Conservation (phyloP, 92 coral and sea anemone species). For the Metridium senile region DNA sequence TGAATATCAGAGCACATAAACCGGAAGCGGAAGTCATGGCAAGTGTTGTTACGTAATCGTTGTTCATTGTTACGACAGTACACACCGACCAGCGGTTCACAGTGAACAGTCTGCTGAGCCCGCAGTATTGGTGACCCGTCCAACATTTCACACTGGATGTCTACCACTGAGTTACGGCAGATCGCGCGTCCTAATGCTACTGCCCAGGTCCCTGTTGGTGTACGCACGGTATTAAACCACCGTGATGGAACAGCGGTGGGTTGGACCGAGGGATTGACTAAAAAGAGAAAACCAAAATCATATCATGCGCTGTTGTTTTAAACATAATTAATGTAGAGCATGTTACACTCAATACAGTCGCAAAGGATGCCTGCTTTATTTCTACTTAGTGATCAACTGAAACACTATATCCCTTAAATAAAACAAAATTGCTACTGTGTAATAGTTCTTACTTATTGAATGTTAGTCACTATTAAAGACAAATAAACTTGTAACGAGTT, state of each 20-base stretch:
- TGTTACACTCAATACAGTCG: too few relatives aligned
- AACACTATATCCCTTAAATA: too few relatives aligned
- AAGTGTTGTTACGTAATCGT: slow-evolving; percentile 29
- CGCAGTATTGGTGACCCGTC: slow-evolving; percentile 66
- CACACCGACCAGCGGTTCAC: slow-evolving; percentile 82
- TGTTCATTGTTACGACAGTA: slow-evolving; percentile 92
- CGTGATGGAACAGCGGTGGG: slow-evolving; percentile 64
- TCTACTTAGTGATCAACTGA: too few relatives aligned
- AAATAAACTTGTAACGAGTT: too few relatives aligned
- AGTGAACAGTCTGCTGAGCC: slow-evolving; percentile 71
- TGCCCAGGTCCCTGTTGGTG: slow-evolving; percentile 94
- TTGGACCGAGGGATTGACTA: slow-evolving; percentile 16
- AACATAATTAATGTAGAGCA: too few relatives aligned
- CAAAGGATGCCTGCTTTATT: too few relatives aligned
- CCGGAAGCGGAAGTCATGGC: slow-evolving; percentile 90
- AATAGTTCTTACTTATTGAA: too few relatives aligned
- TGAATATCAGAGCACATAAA: slow-evolving; percentile 72
- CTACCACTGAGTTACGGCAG: slow-evolving; percentile 66
- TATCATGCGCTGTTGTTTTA: too few relatives aligned
- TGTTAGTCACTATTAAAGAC: too few relatives aligned
- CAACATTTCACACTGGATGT: slow-evolving; percentile 75
- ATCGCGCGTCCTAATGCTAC: slow-evolving; percentile 56
- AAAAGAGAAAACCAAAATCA: not conserved
- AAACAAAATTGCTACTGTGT: too few relatives aligned
- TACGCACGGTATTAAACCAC: slow-evolving; percentile 81